Evolutionary conservation across 2,113 vertebrate genomes (phyloP).

Genomic region (Fulica atra): DNA sequence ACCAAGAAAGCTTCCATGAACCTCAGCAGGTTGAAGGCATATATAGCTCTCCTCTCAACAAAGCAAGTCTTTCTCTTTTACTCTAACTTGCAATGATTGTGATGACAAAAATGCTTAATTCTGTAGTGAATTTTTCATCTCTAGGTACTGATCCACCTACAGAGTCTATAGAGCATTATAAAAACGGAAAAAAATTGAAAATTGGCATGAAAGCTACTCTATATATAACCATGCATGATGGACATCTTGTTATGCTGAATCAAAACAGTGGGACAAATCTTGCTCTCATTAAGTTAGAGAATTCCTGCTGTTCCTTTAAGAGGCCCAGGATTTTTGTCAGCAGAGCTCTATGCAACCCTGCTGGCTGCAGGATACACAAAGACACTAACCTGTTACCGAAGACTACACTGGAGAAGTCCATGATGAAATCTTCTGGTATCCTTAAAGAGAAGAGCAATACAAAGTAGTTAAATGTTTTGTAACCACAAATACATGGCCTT

Average conservation of each 20-base stretch:
- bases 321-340: neutral
- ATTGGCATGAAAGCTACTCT: neutral
- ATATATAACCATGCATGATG: neutral
- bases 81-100: neutral
- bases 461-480: neutral
- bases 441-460: slow-evolving; percentile 63
- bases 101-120: neutral
- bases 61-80: neutral
- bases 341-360: neutral
- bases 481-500: neutral
- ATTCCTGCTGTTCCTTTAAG: neutral
- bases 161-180: neutral
- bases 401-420: slow-evolving; percentile 82
- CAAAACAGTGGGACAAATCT: neutral
- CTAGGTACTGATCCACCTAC: neutral
- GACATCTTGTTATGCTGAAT: neutral
- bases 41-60: neutral
- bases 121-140: neutral
- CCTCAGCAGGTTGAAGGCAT: neutral
- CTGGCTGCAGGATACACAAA: neutral
- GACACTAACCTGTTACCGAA: slow-evolving; percentile 84
- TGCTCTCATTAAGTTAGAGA: neutral
- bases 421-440: slow-evolving; percentile 85
- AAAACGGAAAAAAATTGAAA: neutral
- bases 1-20: neutral